Base-by-base conservation (phyloP, 2,113 vertebrate genomes). In the Siphamia tubifer region DNA sequence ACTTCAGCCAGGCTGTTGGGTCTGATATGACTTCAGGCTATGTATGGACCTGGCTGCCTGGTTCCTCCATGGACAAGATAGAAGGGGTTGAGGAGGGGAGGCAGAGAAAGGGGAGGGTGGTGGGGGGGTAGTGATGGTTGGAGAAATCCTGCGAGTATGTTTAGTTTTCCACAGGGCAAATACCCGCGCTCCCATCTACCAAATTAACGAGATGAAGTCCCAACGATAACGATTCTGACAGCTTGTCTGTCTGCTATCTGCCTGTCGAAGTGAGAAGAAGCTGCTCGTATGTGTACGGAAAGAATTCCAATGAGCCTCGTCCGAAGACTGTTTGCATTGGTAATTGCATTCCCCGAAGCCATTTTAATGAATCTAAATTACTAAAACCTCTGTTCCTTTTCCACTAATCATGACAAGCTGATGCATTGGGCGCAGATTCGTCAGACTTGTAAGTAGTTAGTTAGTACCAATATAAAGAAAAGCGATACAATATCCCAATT, bases 21-120 rank as follows among this genome's bases (percentile, higher is more conserved):
- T 77, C 84, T 90, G 83, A 87, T 87, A 89, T 90, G 85, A 85
- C 89, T 75, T 65, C 74, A 87, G 90, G 90, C 88, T 82, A 86
- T 85, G 78, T 85, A 82, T 85, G 83, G 61, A 74, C 71, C 57
- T 16, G 64, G 63, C 77, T 81, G 81, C 76, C 60, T 67, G 38
- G 44, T 66, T 77, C 58, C 57, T 72, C 53, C 17, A 1, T 23
- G 77, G 76, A 74, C 62, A 28, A 28, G 44, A 32, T 10, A 20
- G 43, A 9, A 19, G 12, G 45, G 7, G 30, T 6, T 4, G 27
- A 19, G 28, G 21, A n/a, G 1, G n/a, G 21, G 16, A 9, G 27
- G 31, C 0, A 20, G 27, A 1, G 17, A 6, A 20, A 34, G 5
- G 11, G 17, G 9, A 20, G 39, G 5, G 11, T 19, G n/a, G 23